Evolutionary conservation across 2,797 vertebrate genomes (phyloP).

Genomic region (Coranthus polyacanthus): DNA sequence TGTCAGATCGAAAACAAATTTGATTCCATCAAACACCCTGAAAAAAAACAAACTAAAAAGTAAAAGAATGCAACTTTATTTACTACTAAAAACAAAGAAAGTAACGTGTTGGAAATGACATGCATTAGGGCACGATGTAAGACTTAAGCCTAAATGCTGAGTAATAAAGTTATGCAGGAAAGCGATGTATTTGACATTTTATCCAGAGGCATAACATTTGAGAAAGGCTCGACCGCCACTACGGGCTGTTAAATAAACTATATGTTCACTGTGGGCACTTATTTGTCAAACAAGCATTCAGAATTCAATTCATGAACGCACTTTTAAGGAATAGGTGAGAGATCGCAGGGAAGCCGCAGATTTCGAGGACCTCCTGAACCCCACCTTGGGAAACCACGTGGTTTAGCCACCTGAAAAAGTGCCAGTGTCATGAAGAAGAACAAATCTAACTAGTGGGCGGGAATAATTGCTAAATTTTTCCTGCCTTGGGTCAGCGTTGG

Average conservation of each 20-base stretch:
- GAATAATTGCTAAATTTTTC: slow-evolving; percentile 30
- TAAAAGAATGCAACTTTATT: slow-evolving; percentile 3
- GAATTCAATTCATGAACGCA: neutral
- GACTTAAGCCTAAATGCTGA: too few relatives aligned
- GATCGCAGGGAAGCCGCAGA: slow-evolving; percentile 9
- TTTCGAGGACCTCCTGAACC: slow-evolving; percentile 25
- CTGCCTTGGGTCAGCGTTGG: slow-evolving; percentile 33
- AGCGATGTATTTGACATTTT: too few relatives aligned
- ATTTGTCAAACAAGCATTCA: too few relatives aligned
- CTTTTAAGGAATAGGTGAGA: slow-evolving; percentile 6
- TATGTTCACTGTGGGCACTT: too few relatives aligned
- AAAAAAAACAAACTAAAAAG: neutral
- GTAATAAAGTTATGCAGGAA: too few relatives aligned
- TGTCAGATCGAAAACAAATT: neutral
- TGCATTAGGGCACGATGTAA: too few relatives aligned
- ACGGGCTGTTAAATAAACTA: too few relatives aligned
- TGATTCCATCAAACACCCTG: neutral
- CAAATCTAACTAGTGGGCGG: slow-evolving; percentile 46
- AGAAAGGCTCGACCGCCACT: too few relatives aligned
- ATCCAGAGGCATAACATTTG: too few relatives aligned
- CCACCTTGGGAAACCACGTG: slow-evolving; percentile 45
- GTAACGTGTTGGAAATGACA: too few relatives aligned
- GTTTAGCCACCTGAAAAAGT: slow-evolving; percentile 17
- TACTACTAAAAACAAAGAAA: neutral
- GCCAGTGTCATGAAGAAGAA: slow-evolving; percentile 12